Conservation (phyloP, 2,113 vertebrate species). For the Chinchilla lanigera region DNA sequence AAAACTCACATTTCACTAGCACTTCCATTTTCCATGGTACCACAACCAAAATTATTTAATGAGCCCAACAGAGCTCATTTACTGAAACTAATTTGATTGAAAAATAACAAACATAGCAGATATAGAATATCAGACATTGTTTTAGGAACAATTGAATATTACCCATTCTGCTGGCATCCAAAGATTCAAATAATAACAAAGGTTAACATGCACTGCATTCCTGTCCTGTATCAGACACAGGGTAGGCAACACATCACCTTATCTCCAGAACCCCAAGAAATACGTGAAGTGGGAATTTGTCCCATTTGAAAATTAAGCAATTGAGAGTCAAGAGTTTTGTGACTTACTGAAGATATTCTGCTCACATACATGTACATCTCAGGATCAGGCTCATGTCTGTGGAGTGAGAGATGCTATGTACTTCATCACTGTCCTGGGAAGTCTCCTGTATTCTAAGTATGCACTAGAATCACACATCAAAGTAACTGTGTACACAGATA, state of each 20-base stretch:
- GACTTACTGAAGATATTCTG: neutral
- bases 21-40: neutral
- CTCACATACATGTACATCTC: neutral
- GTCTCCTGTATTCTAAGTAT: neutral
- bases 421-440: neutral
- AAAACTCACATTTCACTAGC: neutral
- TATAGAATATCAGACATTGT: neutral
- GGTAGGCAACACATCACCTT: neutral
- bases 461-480: neutral
- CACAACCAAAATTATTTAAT: neutral
- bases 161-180: neutral
- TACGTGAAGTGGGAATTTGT: neutral
- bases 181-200: neutral
- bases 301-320: neutral
- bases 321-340: neutral
- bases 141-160: neutral
- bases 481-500: neutral
- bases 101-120: neutral
- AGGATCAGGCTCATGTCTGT: neutral
- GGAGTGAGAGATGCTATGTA: neutral
- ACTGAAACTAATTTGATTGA: slow-evolving; percentile 1
- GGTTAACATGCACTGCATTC: neutral
- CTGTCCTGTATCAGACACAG: neutral
- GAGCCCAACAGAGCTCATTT: neutral
- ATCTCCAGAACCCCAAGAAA: neutral